These are phyloP conservation scores for Polymixis flavicincta DNA, from an alignment of 2,888 invertebrate species.

Conservation along the genomic window DNA sequence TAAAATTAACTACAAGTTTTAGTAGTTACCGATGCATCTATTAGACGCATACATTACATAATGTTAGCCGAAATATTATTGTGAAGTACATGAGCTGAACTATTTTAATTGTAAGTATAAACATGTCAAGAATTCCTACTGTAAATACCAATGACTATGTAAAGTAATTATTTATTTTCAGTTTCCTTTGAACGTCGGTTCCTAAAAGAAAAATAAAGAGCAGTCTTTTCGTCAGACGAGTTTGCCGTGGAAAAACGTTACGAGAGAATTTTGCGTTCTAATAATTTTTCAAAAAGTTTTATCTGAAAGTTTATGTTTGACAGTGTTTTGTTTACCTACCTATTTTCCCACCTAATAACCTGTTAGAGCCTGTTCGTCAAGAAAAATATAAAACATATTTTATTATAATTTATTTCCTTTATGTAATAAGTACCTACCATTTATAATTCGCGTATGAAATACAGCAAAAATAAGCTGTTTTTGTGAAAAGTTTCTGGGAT, in stretches of 20 bases:
- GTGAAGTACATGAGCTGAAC: background rate
- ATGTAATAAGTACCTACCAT: too few species aligned
- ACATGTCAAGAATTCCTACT: slow-evolving; percentile 1
- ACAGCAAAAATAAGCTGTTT: background rate
- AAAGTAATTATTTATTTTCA: slow-evolving; percentile 11
- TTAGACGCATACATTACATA: background rate
- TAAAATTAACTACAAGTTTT: background rate
- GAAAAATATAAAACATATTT: too few species aligned
- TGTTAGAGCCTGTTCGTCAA: too few species aligned
- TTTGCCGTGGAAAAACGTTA: background rate
- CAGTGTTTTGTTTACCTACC: too few species aligned
- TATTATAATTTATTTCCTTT: too few species aligned
- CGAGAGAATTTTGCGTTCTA: background rate
- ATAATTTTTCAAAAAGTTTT: background rate
- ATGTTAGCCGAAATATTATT: background rate
- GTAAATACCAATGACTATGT: background rate
- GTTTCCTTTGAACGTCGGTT: background rate
- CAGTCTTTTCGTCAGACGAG: background rate
- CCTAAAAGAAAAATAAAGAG: background rate
- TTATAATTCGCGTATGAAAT: background rate
- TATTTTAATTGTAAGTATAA: background rate
- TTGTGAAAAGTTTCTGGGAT: background rate
- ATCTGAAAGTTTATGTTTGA: background rate
- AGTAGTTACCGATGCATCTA: background rate
- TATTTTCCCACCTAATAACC: too few species aligned